phyloP scores from a whole-genome alignment of 2,113 vertebrate species.

The Varanus salvator region DNA sequence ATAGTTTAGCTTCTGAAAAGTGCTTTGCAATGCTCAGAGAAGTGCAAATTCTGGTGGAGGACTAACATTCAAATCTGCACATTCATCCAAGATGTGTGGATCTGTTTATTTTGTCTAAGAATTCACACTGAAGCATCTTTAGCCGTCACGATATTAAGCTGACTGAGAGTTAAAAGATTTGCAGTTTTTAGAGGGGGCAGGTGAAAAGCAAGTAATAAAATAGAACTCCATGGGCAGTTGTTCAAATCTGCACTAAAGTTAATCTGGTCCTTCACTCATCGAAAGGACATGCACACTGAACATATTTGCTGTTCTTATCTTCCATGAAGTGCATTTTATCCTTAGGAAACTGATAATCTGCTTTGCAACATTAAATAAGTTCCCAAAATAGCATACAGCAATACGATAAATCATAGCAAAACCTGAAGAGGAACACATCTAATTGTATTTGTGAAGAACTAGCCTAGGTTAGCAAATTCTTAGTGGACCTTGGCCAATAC shows the following conservation, averaged over 20 bases:
- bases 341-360: not conserved
- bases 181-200: not conserved
- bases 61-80: no score
- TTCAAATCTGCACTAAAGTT: not conserved
- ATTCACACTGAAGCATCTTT: no score
- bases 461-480: not conserved
- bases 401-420: not conserved
- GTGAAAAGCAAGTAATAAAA: no score
- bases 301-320: not conserved
- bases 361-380: not conserved
- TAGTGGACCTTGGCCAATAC: not conserved
- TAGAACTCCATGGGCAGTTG: not conserved
- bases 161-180: not conserved
- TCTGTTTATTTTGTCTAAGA: no score
- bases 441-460: constrained; percentile 8
- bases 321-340: not conserved
- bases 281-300: not conserved
- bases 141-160: not conserved
- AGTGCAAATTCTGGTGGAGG: no score
- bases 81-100: no score
- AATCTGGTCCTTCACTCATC: not conserved
- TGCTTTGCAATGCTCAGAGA: no score
- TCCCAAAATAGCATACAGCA: not conserved
- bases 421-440: not conserved
- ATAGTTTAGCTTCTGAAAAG: no score